phyloP scores from a whole-genome alignment of 2,113 vertebrate species.

The Phalacrocorax aristotelis region DNA sequence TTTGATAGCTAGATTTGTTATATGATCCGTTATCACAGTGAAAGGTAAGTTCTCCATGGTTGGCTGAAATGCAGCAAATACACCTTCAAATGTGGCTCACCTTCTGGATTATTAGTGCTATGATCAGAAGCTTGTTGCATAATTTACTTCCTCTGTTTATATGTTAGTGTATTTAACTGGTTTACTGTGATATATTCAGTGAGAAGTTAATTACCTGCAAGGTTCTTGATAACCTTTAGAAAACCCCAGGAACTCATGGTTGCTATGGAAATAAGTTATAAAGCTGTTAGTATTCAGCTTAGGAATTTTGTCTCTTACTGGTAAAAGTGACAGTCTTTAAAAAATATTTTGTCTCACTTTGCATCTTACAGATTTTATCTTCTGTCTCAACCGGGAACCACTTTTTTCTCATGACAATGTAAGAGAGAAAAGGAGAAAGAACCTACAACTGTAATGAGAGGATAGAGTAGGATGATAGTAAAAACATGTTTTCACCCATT shows the following conservation, averaged over 20 bases:
- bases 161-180: background rate
- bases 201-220: conserved; percentile 10
- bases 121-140: background rate
- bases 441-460: background rate
- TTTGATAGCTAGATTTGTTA: background rate
- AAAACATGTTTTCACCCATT: background rate
- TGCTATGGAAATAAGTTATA: background rate
- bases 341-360: background rate
- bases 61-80: background rate
- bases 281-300: background rate
- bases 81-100: background rate
- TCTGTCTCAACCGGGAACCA: background rate
- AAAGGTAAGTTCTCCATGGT: conserved; percentile 1
- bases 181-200: background rate
- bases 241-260: background rate
- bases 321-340: conserved; percentile 4
- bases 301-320: background rate
- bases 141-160: background rate
- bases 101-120: background rate
- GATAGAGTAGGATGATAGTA: background rate
- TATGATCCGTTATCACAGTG: background rate
- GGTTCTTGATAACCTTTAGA: background rate
- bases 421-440: background rate
- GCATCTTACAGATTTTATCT: background rate
- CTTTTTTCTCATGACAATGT: background rate